Evolutionary conservation across 2,888 invertebrate genomes (phyloP), one percentile per base, ranked within the genome.

Genomic region (Argyresthia albistria): DNA sequence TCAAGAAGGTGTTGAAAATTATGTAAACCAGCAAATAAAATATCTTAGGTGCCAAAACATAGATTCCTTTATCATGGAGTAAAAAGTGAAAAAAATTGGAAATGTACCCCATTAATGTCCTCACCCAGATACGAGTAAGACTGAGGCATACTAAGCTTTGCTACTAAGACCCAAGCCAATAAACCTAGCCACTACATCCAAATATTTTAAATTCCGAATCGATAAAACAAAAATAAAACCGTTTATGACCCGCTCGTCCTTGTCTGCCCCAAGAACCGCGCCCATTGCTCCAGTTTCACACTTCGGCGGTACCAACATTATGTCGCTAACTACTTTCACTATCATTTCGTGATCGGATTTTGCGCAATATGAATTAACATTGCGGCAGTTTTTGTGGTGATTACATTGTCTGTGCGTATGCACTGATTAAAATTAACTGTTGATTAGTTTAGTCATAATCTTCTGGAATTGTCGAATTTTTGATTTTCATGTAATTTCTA

Each of bases 281-380:
- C 77, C 70, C 75, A 70, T 73, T 60, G 81, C 74, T 80, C 80
- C 80, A 80, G 77, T 79, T 80, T 73, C 63, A 60, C 59, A 58
- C 68, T 66, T 68, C 65, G 62, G 67, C 15, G 52, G 36, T 36
- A 9, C n/a, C n/a, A 25, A 25, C 25, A 16, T 37, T 49, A 8
- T 50, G 25, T 8, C 50, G 42, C 42, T 46, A 15, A 48, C 43
- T 48, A 83, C 86, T 84, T 87, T 87, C 84, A 84, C 84, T 78
- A 76, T 76, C 76, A 12, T 53, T 53, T 49, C 53, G 53, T 43
- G 46, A 62, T 48, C 35, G 16, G 15, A 10, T 48, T 67, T 80
- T 80, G 69, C 78, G 74, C 73, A 83, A 82, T 62, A 45, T 53
- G 39, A 48, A 45, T 51, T 51, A 14, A 52, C 52, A 46, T 46